Base-by-base conservation (phyloP, 2,113 vertebrate species). In the Apodemus sylvaticus region DNA sequence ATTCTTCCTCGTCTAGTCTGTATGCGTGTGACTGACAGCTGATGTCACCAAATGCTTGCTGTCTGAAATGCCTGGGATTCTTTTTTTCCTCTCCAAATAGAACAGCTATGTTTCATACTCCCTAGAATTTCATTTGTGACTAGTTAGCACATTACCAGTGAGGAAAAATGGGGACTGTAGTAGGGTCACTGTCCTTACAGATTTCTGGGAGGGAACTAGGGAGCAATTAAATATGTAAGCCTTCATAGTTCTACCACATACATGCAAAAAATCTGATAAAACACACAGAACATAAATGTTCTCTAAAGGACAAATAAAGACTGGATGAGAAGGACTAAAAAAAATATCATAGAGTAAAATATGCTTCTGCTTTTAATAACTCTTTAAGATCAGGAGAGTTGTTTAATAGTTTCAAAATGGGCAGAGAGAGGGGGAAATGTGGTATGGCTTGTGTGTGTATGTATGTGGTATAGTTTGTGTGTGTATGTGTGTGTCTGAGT, bases 331-430 rank as follows among this genome's bases (percentile, higher is more conserved):
- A 89, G 83, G 42, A 82, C 55, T 78, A 83, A 89, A 89, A 4
- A 89, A 91, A 90, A 71, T n/a, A 89, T 29, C 29, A 86, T 82
- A 89, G n/a, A 91, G 92, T 51, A 87, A 81, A 93, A 87, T 3
- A 29, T 31, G 4, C 5, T 62, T n/a, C 62, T 5, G 1, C 34
- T 74, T 60, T 83, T 64, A 48, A 74, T 70, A 88, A 70, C 51
- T 89, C 16, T 78, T 53, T 62, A 48, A 48, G 73, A 89, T 55
- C 58, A 53, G 78, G 20, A 45, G 24, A 48, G 31, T 53, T 90
- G 64, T 78, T 94, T 83, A 87, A 87, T 85, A 24, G 74, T 91
- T 77, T 64, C n/a, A 85, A 85, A 42, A 62, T 64, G 24, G 58
- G n/a, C 3, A 16, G 13, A 34, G 12, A 34, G 5, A 4, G 10